Conservation (phyloP, 2,797 vertebrate species). For the Pangasius djambal region DNA sequence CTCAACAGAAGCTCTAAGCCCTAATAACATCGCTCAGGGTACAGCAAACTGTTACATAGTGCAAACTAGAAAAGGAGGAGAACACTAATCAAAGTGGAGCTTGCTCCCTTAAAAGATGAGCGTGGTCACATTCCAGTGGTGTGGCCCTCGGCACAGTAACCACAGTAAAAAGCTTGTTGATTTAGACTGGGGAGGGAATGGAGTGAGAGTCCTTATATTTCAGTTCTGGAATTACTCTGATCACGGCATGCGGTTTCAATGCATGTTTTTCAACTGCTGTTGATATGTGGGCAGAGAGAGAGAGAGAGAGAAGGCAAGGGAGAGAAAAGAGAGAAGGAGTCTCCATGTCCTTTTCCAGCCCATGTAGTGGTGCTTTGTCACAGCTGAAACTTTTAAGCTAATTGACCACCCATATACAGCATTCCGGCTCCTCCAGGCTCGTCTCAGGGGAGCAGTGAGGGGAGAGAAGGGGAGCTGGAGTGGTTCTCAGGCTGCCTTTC, state of each 20-base stretch:
- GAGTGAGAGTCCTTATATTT: conserved; percentile 66
- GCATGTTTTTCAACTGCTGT: conserved; percentile 55
- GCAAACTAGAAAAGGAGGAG: conserved; percentile 9
- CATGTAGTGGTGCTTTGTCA: conserved; percentile 65
- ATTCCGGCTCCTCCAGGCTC: conserved; percentile 61
- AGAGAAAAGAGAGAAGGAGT: conserved; percentile 30
- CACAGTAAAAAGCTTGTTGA: conserved; percentile 66
- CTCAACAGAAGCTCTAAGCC: conserved; percentile 17
- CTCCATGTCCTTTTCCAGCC: conserved; percentile 28
- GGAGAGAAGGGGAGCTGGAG: conserved; percentile 52
- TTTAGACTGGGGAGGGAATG: conserved; percentile 66
- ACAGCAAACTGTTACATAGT: conserved; percentile 20
- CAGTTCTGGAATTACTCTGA: conserved; percentile 67
- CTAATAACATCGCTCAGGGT: conserved; percentile 16
- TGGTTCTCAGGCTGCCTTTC: conserved; percentile 60
- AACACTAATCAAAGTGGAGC: conserved; percentile 49
- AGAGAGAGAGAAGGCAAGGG: conserved; percentile 45
- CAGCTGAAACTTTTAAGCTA: conserved; percentile 76
- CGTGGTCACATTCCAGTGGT: conserved; percentile 57
- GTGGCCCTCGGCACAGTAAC: conserved; percentile 58
- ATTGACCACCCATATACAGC: conserved; percentile 76
- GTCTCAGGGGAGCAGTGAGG: conserved; percentile 58
- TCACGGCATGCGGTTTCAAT: conserved; percentile 68
- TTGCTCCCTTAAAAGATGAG: conserved; percentile 35
- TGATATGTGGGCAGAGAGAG: conserved; percentile 69